A percentile compares a stretch with the other conserved stretches of the same genome.
Evolutionary conservation across 2,113 vertebrate genomes (phyloP).

Genomic region (Cebus imitator): DNA sequence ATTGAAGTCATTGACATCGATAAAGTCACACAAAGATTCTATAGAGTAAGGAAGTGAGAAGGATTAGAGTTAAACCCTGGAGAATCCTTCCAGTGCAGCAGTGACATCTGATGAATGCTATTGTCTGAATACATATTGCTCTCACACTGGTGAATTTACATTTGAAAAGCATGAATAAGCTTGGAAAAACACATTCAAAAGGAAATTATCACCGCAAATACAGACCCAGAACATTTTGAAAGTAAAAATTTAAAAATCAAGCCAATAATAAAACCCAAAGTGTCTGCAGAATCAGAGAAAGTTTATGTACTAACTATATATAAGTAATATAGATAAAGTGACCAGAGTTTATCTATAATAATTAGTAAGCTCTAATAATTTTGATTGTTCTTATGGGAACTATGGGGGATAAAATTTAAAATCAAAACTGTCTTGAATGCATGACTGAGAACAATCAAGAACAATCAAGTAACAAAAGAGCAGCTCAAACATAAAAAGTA

Average conservation of each 20-base stretch:
- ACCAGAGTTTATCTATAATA: background rate
- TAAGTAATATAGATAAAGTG: background rate
- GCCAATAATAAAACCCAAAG: constrained; percentile 35
- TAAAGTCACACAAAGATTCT: constrained; percentile 45
- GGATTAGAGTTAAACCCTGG: background rate
- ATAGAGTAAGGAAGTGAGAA: background rate
- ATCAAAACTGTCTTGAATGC: background rate
- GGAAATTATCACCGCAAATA: constrained; percentile 60
- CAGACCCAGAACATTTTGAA: constrained; percentile 39
- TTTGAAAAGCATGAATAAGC: constrained; percentile 65
- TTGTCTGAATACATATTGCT: constrained; percentile 52
- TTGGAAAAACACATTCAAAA: constrained; percentile 43
- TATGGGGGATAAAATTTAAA: background rate
- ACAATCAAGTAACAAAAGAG: background rate
- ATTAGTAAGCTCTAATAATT: background rate
- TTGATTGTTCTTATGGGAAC: background rate
- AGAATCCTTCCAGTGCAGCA: constrained; percentile 41
- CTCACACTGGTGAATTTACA: constrained; percentile 56
- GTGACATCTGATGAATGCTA: constrained; percentile 36
- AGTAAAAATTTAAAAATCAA: constrained; percentile 44
- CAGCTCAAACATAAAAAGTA: background rate
- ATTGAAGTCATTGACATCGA: background rate
- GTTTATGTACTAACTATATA: constrained; percentile 26
- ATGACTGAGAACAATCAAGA: constrained; percentile 6
- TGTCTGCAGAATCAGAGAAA: constrained; percentile 34